A percentile compares a stretch with the other conserved stretches of the same genome.
Conservation (phyloP, 2,888 invertebrate genomes). For the Busseola fusca region DNA sequence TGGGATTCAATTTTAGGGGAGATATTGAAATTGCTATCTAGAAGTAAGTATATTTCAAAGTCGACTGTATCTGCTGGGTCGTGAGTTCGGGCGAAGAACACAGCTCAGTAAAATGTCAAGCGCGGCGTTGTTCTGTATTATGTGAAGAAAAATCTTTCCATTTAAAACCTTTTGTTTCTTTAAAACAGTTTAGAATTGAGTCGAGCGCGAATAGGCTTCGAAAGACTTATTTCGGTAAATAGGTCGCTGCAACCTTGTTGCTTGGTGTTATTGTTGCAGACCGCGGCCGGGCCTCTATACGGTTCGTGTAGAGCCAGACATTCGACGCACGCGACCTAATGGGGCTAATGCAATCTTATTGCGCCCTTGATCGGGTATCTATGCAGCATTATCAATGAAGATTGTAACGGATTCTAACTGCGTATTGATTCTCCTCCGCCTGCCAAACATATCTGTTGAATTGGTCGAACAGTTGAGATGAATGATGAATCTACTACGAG, state of each 20-base stretch:
- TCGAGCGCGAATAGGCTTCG: constrained; percentile 47
- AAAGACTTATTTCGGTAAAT: constrained; percentile 54
- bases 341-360: constrained; percentile 68
- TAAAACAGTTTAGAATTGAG: constrained; percentile 43
- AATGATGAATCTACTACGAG: constrained; percentile 19
- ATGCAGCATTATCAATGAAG: constrained; percentile 68
- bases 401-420: constrained; percentile 49
- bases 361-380: constrained; percentile 68
- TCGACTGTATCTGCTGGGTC: constrained; percentile 41
- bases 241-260: constrained; percentile 56
- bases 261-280: constrained; percentile 42
- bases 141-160: constrained; percentile 24
- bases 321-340: constrained; percentile 64
- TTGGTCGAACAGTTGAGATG: constrained; percentile 30
- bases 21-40: constrained; percentile 69
- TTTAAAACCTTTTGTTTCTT: constrained; percentile 58
- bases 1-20: constrained; percentile 71
- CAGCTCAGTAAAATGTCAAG: constrained; percentile 19
- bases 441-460: constrained; percentile 35
- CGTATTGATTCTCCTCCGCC: constrained; percentile 28
- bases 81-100: constrained; percentile 32
- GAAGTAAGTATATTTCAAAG: constrained; percentile 60
- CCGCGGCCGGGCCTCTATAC: constrained; percentile 24
- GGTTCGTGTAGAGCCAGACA: constrained; percentile 42
- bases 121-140: constrained; percentile 24